phyloP scores from a whole-genome alignment of 2,113 vertebrate species.

The Salminus brasiliensis region DNA sequence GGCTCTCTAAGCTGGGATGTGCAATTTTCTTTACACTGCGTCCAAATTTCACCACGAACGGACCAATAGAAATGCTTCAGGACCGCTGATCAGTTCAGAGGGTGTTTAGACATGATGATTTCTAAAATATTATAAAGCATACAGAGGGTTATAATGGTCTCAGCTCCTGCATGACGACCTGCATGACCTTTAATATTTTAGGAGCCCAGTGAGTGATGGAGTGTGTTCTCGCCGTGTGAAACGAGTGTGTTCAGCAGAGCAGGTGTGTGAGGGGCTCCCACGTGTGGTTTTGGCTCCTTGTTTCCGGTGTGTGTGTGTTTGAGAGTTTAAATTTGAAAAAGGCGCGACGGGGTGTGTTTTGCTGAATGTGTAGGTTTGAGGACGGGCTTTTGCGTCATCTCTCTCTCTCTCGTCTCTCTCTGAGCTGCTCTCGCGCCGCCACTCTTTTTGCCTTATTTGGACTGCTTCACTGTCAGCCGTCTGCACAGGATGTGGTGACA shows the following conservation, averaged over 20 bases:
- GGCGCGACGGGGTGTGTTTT: background rate
- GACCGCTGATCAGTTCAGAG: no score
- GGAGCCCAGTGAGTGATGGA: no score
- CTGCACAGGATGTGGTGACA: slow-evolving; percentile 74
- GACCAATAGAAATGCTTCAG: no score
- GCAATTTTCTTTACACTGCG: no score
- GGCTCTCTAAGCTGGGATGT: no score
- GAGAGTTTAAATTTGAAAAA: slow-evolving; percentile 3
- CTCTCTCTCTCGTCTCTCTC: slow-evolving; percentile 36
- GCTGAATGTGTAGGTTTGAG: slow-evolving; percentile 75
- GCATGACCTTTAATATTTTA: background rate
- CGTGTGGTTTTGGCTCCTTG: background rate
- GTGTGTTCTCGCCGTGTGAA: no score
- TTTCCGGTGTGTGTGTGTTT: slow-evolving; percentile 1
- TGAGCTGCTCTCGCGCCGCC: slow-evolving; percentile 5
- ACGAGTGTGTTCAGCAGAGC: background rate
- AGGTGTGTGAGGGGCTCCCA: background rate
- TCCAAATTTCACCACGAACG: no score
- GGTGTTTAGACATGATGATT: no score
- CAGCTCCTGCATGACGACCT: background rate
- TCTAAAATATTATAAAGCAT: no score
- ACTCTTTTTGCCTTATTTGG: slow-evolving; percentile 80
- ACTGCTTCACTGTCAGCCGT: slow-evolving; percentile 60
- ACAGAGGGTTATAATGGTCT: background rate
- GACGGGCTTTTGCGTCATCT: slow-evolving; percentile 57